phyloP scores from a whole-genome alignment of 2,113 vertebrate species.

The Forbesichthys papilliferus region DNA sequence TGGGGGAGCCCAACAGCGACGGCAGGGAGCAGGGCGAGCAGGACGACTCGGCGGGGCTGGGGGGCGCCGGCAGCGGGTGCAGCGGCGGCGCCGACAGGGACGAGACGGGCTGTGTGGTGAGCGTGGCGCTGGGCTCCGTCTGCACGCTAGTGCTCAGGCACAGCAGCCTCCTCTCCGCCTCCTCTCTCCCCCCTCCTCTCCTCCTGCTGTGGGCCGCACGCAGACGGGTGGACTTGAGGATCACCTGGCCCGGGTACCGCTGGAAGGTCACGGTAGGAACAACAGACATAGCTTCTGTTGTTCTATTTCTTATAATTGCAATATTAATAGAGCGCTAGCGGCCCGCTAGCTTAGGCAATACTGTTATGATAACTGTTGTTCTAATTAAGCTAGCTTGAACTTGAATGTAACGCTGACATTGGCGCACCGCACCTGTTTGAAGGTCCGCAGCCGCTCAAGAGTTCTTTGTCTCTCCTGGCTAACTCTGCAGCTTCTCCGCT shows the following conservation, averaged over 20 bases:
- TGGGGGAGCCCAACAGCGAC: conserved; percentile 52
- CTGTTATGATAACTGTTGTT: too few species aligned
- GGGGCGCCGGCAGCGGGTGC: conserved; percentile 27
- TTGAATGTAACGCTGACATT: background rate
- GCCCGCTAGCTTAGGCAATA: too few species aligned
- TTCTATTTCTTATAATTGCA: too few species aligned
- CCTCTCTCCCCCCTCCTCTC: conserved; percentile 65
- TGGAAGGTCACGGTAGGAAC: conserved; percentile 39
- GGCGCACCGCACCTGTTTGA: conserved; percentile 86
- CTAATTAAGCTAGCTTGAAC: too few species aligned
- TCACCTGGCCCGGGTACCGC: conserved; percentile 95
- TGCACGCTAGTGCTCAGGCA: conserved; percentile 79
- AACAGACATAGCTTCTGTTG: background rate
- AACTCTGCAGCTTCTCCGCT: conserved; percentile 87
- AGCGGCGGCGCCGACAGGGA: conserved; percentile 68
- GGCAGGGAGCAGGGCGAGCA: conserved; percentile 66
- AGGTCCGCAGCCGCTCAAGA: conserved; percentile 90
- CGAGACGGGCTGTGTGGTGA: conserved; percentile 72
- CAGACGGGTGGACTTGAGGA: conserved; percentile 92
- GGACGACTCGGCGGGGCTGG: conserved; percentile 62
- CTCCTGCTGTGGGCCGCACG: conserved; percentile 79
- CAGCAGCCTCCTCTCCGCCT: conserved; percentile 51
- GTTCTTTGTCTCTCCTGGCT: conserved; percentile 95
- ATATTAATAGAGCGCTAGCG: too few species aligned
- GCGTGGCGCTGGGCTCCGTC: conserved; percentile 77